phyloP scores from a whole-genome alignment of 2,113 vertebrate species.

The Opisthocomus hoazin region DNA sequence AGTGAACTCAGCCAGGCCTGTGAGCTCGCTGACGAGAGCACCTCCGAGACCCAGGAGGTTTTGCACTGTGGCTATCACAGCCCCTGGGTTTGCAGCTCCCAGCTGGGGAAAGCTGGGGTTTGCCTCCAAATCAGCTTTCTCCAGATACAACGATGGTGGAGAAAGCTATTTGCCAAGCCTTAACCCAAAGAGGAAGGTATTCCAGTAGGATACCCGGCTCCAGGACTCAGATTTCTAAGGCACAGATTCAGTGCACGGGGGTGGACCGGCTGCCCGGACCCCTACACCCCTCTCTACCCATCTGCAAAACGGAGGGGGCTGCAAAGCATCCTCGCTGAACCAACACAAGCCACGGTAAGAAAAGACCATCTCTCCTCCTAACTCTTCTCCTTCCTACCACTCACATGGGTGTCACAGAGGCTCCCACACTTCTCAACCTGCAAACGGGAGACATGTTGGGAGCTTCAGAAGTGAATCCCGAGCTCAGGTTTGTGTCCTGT shows the following conservation, averaged over 20 bases:
- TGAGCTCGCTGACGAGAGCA: background rate
- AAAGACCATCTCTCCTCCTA: background rate
- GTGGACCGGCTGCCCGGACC: rapidly evolving
- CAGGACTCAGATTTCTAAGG: background rate
- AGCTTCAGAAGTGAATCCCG: rapidly evolving
- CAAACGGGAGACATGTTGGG: background rate
- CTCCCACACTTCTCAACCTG: background rate
- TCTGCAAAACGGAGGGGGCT: background rate
- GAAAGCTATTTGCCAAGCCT: background rate
- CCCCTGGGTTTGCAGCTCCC: background rate
- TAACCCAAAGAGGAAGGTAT: background rate
- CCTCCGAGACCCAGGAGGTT: background rate
- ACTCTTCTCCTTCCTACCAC: background rate
- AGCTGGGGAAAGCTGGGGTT: background rate
- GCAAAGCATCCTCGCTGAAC: background rate
- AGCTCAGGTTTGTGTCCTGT: background rate
- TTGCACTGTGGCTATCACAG: background rate
- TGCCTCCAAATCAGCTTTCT: background rate
- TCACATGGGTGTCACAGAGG: background rate
- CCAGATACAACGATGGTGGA: background rate
- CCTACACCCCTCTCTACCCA: too few relatives aligned
- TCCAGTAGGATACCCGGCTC: background rate
- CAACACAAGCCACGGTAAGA: rapidly evolving
- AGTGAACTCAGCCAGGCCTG: background rate
- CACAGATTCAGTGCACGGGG: background rate